phyloP scores from a whole-genome alignment of 2,797 vertebrate genomes.

The Myotis daubentonii region DNA sequence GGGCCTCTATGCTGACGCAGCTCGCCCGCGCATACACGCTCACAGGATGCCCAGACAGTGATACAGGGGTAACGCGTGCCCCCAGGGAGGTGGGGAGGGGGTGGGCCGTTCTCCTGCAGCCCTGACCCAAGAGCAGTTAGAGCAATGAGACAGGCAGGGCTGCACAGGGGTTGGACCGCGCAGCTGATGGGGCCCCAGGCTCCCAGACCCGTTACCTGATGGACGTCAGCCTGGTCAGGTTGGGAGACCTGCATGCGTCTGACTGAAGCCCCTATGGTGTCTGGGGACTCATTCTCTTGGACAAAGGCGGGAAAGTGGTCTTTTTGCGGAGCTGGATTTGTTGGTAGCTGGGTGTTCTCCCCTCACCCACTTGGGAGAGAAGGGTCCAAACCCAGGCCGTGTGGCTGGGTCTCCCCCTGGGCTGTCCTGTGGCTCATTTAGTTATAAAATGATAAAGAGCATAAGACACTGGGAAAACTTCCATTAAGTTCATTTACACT shows the following conservation, averaged over 20 bases:
- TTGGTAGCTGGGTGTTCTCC: background rate
- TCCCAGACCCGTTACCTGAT: background rate
- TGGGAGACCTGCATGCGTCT: background rate
- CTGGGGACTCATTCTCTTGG: background rate
- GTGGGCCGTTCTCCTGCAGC: background rate
- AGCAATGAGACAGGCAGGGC: background rate
- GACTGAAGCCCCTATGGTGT: background rate
- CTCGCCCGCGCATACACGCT: accelerated
- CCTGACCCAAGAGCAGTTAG: background rate
- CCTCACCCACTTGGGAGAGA: background rate
- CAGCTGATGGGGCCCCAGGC: background rate
- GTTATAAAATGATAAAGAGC: background rate
- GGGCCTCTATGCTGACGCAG: background rate
- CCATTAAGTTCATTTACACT: background rate
- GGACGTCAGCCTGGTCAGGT: background rate
- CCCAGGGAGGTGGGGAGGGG: background rate
- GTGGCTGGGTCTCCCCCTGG: background rate
- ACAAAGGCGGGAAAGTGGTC: background rate
- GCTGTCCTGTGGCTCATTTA: background rate
- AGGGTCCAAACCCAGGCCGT: background rate
- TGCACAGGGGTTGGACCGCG: background rate
- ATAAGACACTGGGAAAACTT: background rate
- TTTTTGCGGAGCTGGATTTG: background rate
- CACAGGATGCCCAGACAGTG: background rate
- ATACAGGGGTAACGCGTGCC: background rate